Conservation (phyloP, 2,113 vertebrate genomes). For the Ptilonorhynchus violaceus region DNA sequence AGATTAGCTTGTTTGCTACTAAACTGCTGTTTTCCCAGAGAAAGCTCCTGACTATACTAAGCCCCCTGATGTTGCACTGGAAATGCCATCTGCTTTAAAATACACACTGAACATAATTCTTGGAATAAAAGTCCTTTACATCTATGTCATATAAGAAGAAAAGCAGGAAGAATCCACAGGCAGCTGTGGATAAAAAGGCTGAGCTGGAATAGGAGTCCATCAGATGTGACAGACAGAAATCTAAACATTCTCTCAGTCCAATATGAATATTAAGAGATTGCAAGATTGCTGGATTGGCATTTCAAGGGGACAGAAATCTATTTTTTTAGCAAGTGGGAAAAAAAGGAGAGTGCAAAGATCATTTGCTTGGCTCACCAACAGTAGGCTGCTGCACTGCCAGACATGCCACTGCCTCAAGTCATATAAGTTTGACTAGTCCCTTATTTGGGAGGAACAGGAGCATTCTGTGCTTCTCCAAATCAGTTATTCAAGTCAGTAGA, state of each 20-base stretch:
- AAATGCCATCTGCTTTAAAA: background rate
- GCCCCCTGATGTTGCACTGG: background rate
- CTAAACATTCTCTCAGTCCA: background rate
- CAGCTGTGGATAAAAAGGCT: background rate
- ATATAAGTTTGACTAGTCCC: background rate
- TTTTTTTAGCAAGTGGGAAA: background rate
- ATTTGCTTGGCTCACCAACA: background rate
- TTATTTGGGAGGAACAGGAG: background rate
- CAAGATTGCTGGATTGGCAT: background rate
- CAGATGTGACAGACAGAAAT: background rate
- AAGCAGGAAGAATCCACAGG: background rate
- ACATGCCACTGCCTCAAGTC: background rate
- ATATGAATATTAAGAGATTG: background rate
- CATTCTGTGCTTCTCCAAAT: background rate
- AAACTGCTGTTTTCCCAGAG: background rate
- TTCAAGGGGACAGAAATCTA: background rate
- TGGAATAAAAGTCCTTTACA: background rate
- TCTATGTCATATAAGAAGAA: background rate
- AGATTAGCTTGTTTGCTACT: background rate
- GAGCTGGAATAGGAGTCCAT: background rate
- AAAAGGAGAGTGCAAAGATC: background rate
- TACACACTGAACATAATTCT: background rate
- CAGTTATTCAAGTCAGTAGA: background rate
- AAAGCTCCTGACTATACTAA: background rate
- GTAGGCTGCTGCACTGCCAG: background rate